Conservation (phyloP, 2,797 vertebrate species). For the Sarcoramphus papa region DNA sequence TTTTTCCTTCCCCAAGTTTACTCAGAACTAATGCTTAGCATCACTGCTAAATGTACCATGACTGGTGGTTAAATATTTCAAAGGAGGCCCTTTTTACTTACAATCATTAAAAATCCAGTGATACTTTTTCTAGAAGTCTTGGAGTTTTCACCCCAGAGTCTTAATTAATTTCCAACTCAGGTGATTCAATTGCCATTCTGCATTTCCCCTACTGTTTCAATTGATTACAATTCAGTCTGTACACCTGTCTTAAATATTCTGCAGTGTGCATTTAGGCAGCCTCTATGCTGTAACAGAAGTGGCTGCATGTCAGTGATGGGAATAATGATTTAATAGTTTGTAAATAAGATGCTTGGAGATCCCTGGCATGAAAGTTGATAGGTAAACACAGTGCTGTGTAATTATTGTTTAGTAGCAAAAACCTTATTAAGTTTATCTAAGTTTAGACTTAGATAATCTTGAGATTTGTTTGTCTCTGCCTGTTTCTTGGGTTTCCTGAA, state of each 20-base stretch:
- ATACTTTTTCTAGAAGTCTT: background rate
- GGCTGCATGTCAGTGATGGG: background rate
- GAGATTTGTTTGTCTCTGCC: background rate
- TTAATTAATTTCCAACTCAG: background rate
- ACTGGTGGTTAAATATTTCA: background rate
- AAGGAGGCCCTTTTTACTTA: background rate
- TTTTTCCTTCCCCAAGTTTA: background rate
- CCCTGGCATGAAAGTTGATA: background rate
- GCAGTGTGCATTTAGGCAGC: background rate
- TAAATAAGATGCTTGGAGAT: background rate
- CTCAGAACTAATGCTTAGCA: background rate
- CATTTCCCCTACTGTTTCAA: background rate
- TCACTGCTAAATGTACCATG: background rate
- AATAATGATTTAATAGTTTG: background rate
- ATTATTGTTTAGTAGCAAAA: constrained; percentile 6
- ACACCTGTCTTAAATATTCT: background rate
- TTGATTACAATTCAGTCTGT: background rate
- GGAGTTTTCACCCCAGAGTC: background rate
- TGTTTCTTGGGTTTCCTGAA: background rate
- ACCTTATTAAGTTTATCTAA: background rate
- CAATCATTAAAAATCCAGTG: background rate
- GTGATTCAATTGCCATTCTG: background rate
- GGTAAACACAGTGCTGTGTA: background rate
- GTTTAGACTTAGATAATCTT: background rate
- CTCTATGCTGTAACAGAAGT: background rate